Conservation (phyloP, 2,888 invertebrate genomes). For the Ormyrus labotus region DNA sequence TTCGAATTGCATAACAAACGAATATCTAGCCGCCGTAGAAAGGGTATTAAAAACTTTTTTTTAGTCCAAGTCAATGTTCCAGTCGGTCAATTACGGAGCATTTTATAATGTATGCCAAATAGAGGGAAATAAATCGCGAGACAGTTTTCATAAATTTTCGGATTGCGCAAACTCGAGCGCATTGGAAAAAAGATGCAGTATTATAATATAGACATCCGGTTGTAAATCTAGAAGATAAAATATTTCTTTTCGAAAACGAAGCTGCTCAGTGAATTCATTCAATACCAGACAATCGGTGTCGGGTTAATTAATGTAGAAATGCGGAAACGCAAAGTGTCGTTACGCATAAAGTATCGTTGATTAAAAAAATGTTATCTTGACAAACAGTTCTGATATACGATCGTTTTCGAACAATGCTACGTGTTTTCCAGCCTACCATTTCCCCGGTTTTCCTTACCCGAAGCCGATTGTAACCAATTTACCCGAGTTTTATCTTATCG, state of each 20-base stretch:
- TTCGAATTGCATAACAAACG: constrained; percentile 5
- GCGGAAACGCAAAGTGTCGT: constrained; percentile 8
- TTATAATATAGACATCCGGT: constrained; percentile 17
- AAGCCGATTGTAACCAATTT: not conserved
- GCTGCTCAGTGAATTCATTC: constrained; percentile 17
- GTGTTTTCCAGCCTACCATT: not conserved
- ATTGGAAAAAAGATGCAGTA: not conserved
- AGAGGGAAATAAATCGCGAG: not conserved
- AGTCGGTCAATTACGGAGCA: constrained; percentile 19
- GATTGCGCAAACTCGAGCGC: constrained; percentile 29
- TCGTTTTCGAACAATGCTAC: not conserved
- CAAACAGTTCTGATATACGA: not conserved
- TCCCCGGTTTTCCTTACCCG: not conserved
- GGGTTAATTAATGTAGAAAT: constrained; percentile 30
- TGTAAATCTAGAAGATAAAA: constrained; percentile 35
- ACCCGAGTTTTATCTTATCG: no score
- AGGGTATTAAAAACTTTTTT: no score
- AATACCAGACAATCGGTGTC: constrained; percentile 7
- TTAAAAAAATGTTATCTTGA: constrained; percentile 6
- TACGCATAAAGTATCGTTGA: not conserved
- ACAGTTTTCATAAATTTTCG: constrained; percentile 9
- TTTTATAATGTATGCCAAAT: not conserved
- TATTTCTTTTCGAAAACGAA: constrained; percentile 7
- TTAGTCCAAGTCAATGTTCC: no score
- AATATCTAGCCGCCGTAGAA: no score